Evolutionary conservation across 2,113 vertebrate species (phyloP), one percentile per base, ranked within the genome.

Genomic region (Lepidothrix coronata): DNA sequence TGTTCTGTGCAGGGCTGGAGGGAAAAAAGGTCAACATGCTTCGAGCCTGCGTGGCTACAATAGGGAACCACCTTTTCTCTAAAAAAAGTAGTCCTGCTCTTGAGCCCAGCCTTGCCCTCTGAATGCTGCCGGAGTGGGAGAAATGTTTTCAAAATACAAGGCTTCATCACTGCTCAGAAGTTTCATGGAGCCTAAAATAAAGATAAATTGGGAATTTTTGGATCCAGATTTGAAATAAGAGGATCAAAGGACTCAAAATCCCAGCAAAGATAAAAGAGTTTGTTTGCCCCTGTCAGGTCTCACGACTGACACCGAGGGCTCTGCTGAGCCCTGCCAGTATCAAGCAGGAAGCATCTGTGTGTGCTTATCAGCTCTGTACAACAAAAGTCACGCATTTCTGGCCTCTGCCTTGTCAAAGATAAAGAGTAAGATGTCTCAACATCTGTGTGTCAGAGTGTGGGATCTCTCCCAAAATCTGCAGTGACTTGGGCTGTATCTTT

Each of bases 211-310:
- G 43, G 57, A 72, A 33, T 6, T 93, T 94, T 86, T 96, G 7
- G 90, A 92, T 89, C 35, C 52, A 84, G 83, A 78, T 89, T 83
- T 94, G 25, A 96, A 90, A 91, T 48, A 84, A 88, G 90, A 94
- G 49, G 41, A 95, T 96, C 78, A 96, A 93, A 95, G 68, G 57
- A 75, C 84, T 88, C 51, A 67, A 89, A 91, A 77, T 91, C 66
- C 57, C 75, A 90, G 43, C 78, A 85, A 57, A 93, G 90, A 91
- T 90, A 33, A 91, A 93, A 90, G 79, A 76, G 48, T 62, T 82
- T 70, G 30, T 85, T 88, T 8, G 3, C 43, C 39, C 35, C 0
- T 28, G 27, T 74, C 52, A 67, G 19, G 62, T 75, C 61, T 73
- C 31, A 33, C 55, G 85, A 37, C 39, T 59, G 81, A 77, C 68